Evolutionary conservation across 35 echinoderm and acorn worm genomes (phyloP).

Genomic region (Nesometra sesokonis): DNA sequence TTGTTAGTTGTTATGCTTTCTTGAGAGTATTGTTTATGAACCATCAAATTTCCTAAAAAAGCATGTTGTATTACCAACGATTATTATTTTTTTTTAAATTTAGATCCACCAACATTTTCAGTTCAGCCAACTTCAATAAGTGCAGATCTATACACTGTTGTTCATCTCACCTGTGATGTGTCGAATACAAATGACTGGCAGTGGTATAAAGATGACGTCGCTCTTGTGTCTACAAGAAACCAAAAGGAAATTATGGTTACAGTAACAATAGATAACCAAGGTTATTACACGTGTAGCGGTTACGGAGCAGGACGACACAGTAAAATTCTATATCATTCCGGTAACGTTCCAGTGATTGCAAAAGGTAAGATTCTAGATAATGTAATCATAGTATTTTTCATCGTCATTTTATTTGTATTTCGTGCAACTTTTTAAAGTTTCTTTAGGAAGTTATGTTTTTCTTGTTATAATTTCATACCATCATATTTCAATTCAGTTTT

Average conservation of each 20-base stretch:
- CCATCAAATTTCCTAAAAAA: too few relatives aligned
- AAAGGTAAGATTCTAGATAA: neutral
- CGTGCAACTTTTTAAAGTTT: too few relatives aligned
- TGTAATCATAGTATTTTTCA: neutral
- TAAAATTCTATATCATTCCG: neutral
- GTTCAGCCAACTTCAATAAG: neutral
- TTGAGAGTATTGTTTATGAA: too few relatives aligned
- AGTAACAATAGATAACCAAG: neutral
- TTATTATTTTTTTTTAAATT: too few relatives aligned
- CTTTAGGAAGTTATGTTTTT: too few relatives aligned
- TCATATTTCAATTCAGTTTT: too few relatives aligned
- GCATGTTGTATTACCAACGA: too few relatives aligned
- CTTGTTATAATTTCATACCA: too few relatives aligned
- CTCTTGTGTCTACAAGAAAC: neutral
- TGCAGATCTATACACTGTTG: neutral
- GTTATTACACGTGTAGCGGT: neutral
- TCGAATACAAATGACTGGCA: neutral
- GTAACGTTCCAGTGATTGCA: neutral
- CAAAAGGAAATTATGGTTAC: neutral
- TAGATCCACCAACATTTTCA: neutral
- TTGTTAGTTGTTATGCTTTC: too few relatives aligned
- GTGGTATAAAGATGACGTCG: neutral
- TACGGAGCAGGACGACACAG: neutral
- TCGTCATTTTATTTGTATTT: too few relatives aligned
- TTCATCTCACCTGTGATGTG: neutral